Evolutionary conservation across 2,888 invertebrate species (phyloP).

Genomic region (Athalia circularis): DNA sequence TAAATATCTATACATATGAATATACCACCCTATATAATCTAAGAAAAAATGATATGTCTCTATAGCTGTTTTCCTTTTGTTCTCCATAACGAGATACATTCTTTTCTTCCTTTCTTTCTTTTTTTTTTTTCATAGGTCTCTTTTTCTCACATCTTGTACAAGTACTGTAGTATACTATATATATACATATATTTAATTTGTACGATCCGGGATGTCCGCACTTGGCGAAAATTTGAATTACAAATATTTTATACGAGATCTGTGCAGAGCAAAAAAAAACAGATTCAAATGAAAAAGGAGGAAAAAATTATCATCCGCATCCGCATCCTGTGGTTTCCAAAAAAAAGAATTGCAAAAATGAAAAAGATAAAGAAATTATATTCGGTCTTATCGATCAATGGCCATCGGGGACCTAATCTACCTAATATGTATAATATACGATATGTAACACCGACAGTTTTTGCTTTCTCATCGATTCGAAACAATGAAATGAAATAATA

Average conservation of each 20-base stretch:
- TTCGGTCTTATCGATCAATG: slow-evolving; percentile 47
- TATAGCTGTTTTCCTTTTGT: background rate
- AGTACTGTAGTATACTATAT: slow-evolving; percentile 71
- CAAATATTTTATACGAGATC: too few species aligned
- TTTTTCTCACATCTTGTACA: slow-evolving; percentile 63
- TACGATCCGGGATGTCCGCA: slow-evolving; percentile 50
- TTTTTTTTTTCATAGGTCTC: slow-evolving; percentile 11
- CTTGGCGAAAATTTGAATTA: too few species aligned
- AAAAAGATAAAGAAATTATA: slow-evolving; percentile 7
- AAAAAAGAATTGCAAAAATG: background rate
- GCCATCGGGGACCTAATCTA: slow-evolving; percentile 27
- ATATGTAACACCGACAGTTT: background rate
- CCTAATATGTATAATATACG: background rate
- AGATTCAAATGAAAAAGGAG: background rate
- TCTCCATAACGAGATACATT: too few species aligned
- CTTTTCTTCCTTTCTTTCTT: slow-evolving; percentile 39
- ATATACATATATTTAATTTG: slow-evolving; percentile 57
- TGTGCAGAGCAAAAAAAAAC: too few species aligned
- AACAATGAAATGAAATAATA: background rate
- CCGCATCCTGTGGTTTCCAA: background rate
- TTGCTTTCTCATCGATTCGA: background rate
- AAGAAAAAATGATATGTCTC: background rate
- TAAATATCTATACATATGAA: background rate
- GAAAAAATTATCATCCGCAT: background rate
- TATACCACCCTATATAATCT: background rate